Percentiles rank a stretch among this genome's conserved stretches.
Evolutionary conservation across 2,113 vertebrate species (phyloP).

Genomic region (Brachyistius frenatus): DNA sequence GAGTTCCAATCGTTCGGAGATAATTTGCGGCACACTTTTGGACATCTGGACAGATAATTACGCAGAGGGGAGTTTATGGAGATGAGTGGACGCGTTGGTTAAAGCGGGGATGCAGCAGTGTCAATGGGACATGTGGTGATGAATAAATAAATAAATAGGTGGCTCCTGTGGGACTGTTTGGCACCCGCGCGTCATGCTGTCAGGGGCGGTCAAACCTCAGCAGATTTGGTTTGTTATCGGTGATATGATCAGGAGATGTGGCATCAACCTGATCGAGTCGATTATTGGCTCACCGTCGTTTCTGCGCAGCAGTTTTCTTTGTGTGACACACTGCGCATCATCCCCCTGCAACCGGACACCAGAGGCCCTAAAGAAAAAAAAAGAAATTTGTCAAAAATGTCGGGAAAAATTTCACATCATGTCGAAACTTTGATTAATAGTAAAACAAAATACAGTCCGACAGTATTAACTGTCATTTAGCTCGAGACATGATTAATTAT

Average conservation of each 20-base stretch:
- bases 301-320: background rate
- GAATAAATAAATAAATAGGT: conserved; percentile 79
- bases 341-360: background rate
- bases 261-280: conserved; percentile 31
- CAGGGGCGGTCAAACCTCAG: conserved; percentile 15
- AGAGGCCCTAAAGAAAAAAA: background rate
- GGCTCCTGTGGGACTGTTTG: conserved; percentile 62
- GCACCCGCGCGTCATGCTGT: conserved; percentile 54
- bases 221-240: conserved; percentile 46
- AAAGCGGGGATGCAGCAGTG: conserved; percentile 71
- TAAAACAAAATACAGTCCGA: background rate
- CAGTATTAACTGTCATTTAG: background rate
- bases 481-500: background rate
- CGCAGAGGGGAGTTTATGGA: conserved; percentile 93
- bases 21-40: conserved; percentile 89
- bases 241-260: conserved; percentile 48
- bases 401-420: background rate
- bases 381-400: background rate
- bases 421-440: background rate
- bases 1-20: conserved; percentile 86
- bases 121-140: conserved; percentile 80
- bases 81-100: conserved; percentile 90
- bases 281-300: conserved; percentile 15
- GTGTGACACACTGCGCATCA: background rate
- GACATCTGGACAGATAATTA: conserved; percentile 90